Evolutionary conservation across 2,888 invertebrate species (phyloP), one percentile per base, ranked within the genome.

Genomic region (Trachelus stipa): DNA sequence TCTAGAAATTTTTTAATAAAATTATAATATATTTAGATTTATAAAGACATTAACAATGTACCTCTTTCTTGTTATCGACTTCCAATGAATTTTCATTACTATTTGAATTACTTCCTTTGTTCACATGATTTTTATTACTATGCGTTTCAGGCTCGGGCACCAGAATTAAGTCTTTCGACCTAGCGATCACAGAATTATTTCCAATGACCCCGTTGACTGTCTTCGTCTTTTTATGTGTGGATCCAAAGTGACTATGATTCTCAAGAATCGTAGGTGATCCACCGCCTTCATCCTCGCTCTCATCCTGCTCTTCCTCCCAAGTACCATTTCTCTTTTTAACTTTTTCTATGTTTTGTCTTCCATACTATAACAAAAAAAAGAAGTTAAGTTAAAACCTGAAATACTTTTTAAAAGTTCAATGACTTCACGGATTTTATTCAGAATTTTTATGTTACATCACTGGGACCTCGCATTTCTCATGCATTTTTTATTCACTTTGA

Each of bases 331-430:
- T 87, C 86, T 93, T 93, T 92, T 93, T 94, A 15, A 94, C 94
- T 30, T 94, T 94, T 90, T 96, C 96, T 86, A 96, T 96, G 90
- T 97, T 96, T 88, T 95, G 95, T 80, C 96, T 93, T 76, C 97
- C 97, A 93, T 96, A 97, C 97, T 97, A 93, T 9, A 93, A 92
- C 83, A 79, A 82, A 87, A 81, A 1, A 56, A 23, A 23, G 56
- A 15, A 56, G 23, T 56, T 56, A 23, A 56, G 56, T 4, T 15
- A 15, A 15, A 15, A 6, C 12, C 15, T 40, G 4, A 40, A 15
- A 15, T 15, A 40, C 40, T 15, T 40, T 40, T 4, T 15, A 15
- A 40, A 40, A 15, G 15, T 15, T 40, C 6, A 40, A 15, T 40
- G 15, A 40, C 40, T 56, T 56, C 23, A 9, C 1, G 9, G 23